A percentile compares a stretch with the other conserved stretches of the same genome.
Conservation (phyloP, 2,113 vertebrate genomes). For the Tragelaphus buxtoni region DNA sequence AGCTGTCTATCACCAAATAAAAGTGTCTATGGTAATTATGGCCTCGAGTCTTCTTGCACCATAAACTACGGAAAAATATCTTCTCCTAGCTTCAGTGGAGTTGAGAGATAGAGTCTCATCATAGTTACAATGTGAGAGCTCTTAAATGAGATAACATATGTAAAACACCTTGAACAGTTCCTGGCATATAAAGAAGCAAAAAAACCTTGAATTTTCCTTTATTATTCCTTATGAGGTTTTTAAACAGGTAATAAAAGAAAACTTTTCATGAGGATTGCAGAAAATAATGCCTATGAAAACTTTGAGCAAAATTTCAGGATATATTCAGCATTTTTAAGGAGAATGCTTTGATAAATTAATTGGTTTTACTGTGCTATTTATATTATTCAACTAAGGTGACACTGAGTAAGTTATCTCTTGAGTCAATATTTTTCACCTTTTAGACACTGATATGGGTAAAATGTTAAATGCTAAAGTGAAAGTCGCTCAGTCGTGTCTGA, state of each 20-base stretch:
- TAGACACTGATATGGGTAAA: neutral
- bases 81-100: neutral
- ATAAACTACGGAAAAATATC: slow-evolving; percentile 8
- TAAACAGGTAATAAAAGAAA: neutral
- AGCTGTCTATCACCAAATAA: slow-evolving; percentile 12
- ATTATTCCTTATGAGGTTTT: neutral
- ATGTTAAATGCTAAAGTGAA: neutral
- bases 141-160: neutral
- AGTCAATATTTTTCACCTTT: neutral
- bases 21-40: neutral
- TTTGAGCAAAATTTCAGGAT: neutral
- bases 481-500: neutral
- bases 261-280: neutral
- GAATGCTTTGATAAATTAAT: neutral
- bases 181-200: neutral
- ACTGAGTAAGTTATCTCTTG: neutral
- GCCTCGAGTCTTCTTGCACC: neutral
- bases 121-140: neutral
- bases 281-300: neutral
- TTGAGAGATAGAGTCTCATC: neutral
- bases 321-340: neutral
- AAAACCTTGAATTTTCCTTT: neutral
- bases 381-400: neutral
- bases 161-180: neutral
- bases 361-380: neutral